These are phyloP conservation scores for Bombylius discolor DNA, from an alignment of 2,888 invertebrate species.

Conservation along the genomic window DNA sequence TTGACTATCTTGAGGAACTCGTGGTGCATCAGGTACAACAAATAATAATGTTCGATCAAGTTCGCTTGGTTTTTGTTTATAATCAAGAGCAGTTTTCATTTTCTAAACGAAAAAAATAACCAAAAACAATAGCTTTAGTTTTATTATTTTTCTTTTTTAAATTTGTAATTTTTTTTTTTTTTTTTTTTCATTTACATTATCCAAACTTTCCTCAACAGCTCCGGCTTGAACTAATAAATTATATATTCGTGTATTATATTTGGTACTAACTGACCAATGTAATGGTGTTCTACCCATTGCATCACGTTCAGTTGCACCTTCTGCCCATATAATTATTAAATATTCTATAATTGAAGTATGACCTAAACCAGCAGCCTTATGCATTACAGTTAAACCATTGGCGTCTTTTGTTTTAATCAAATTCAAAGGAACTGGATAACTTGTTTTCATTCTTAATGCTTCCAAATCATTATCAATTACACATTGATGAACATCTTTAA, in stretches of 20 bases:
- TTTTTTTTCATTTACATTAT: constrained; percentile 49
- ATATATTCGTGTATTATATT: constrained; percentile 66
- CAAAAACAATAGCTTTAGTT: neutral
- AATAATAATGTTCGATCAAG: constrained; percentile 58
- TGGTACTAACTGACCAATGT: constrained; percentile 64
- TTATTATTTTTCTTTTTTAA: no score
- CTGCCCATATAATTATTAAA: constrained; percentile 54
- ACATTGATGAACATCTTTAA: constrained; percentile 67
- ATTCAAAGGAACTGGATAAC: constrained; percentile 55
- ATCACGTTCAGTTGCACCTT: constrained; percentile 56
- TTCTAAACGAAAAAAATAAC: constrained; percentile 43
- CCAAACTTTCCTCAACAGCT: constrained; percentile 69
- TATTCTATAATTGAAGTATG: constrained; percentile 61
- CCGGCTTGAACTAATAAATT: constrained; percentile 66
- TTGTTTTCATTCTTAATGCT: constrained; percentile 49
- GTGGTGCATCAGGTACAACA: constrained; percentile 67
- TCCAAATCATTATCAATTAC: constrained; percentile 67
- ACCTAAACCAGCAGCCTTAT: constrained; percentile 79
- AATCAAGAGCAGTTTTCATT: constrained; percentile 69
- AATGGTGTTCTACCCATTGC: constrained; percentile 75
- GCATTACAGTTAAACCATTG: constrained; percentile 73
- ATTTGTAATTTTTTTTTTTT: no score
- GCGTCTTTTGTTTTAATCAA: constrained; percentile 62
- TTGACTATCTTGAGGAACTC: constrained; percentile 57
- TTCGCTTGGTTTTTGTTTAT: constrained; percentile 61